Evolutionary conservation across 2,113 vertebrate species (phyloP), one percentile per base, ranked within the genome.

Genomic region (Todiramphus chloris): DNA sequence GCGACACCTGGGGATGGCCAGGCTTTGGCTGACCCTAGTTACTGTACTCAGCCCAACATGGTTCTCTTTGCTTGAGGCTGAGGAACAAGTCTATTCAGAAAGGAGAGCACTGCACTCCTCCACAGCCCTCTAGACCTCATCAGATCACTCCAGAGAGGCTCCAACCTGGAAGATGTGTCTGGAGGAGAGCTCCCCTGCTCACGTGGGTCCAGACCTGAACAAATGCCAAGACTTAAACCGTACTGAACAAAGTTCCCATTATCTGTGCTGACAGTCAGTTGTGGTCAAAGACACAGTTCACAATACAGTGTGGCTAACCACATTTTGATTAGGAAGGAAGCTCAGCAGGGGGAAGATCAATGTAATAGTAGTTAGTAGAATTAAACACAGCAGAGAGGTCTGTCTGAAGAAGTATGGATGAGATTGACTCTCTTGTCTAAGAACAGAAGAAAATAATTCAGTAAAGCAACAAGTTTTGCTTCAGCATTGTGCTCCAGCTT

Each of bases 1-100:
- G 27, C 0, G 0, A 8, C 27, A 74, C 12, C 25, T 55, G 23
- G 17, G 19, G 9, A 13, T 44, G 21, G 10, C 14, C 1, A 2
- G 58, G 23, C 13, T 64, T 28, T 31, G 20, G 14, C 25, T 78
- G 37, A 58, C 2, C 4, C 6, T 11, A 35, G 8, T 31, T 11
- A 15, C 11, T 56, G 12, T 35, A 9, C 33, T 31, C n/a, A 74
- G 18, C 7, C 44, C 50, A 55, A 5, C 13, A 28, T 12, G 15
- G 17, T 0, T 77, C 1, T 73, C 59, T 41, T 70, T 62, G 7
- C 24, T 72, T 2, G 0, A 10, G 46, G 37, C 51, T 63, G 60
- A 1, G 1, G 41, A 4, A 50, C 7, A 4, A 19, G 12, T 35
- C 28, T 74, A 41, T 13, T 28, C 39, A 39, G 41, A 18, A 25